These are phyloP conservation scores for Drosophila pegasa DNA, from an alignment of 2,888 invertebrate species.

Conservation along the genomic window DNA sequence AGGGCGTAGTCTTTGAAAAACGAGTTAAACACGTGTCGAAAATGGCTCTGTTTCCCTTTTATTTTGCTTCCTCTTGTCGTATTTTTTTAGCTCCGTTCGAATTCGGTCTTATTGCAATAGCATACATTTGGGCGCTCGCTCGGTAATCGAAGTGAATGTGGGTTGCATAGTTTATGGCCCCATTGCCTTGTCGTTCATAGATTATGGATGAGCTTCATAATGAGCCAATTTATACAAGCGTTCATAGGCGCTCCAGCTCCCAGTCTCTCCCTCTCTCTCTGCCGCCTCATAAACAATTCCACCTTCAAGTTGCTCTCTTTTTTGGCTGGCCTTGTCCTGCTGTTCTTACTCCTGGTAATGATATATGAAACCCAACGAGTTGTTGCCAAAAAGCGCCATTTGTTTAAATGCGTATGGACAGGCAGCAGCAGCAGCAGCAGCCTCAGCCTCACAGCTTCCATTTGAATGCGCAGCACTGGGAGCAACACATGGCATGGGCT, in stretches of 20 bases:
- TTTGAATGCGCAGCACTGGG: conserved; percentile 71
- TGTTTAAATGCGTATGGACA: conserved; percentile 66
- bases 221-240: conserved; percentile 81
- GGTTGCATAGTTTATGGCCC: conserved; percentile 70
- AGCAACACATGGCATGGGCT: conserved; percentile 67
- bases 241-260: conserved; percentile 49
- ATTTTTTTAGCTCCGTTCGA: conserved; percentile 2
- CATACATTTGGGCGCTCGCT: conserved; percentile 55
- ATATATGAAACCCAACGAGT: conserved; percentile 75
- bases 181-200: conserved; percentile 70
- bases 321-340: conserved; percentile 7
- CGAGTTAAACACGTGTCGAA: conserved; percentile 80
- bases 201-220: conserved; percentile 81
- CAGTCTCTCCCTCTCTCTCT: conserved; percentile 15
- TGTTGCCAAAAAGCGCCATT: conserved; percentile 71
- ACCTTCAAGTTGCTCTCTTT: conserved; percentile 22
- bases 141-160: conserved; percentile 69
- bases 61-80: background rate
- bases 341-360: conserved; percentile 52
- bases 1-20: conserved; percentile 68
- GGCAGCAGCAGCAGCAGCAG: conserved; percentile 24
- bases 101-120: conserved; percentile 32
- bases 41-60: conserved; percentile 56
- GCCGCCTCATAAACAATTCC: conserved; percentile 66
- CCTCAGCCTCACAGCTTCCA: conserved; percentile 70